Evolutionary conservation across 2,797 vertebrate genomes (phyloP).

Genomic region (Pygocentrus nattereri): DNA sequence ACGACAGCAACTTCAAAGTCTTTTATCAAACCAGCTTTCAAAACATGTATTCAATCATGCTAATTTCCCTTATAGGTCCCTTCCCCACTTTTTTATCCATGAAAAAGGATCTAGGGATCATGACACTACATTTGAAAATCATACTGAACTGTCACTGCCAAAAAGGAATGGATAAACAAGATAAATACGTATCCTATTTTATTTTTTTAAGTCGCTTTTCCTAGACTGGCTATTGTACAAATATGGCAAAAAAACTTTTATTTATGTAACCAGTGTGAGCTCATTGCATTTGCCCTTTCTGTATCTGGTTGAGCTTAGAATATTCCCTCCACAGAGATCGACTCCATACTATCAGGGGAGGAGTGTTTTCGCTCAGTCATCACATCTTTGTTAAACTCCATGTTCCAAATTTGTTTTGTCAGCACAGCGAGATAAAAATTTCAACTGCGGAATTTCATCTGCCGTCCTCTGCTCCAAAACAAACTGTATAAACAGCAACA

Average conservation of each 20-base stretch:
- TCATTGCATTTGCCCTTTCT: not conserved
- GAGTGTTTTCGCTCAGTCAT: constrained; percentile 29
- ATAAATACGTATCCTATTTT: constrained; percentile 7
- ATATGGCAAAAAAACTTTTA: not conserved
- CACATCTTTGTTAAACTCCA: constrained; percentile 22
- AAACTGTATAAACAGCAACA: constrained; percentile 37
- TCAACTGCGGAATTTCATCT: constrained; percentile 22
- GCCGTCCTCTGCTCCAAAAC: constrained; percentile 25
- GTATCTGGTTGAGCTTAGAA: constrained; percentile 18
- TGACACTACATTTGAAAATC: constrained; percentile 53
- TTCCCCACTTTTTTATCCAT: constrained; percentile 49
- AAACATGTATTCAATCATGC: constrained; percentile 62
- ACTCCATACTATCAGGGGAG: not conserved
- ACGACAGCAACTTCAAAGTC: constrained; percentile 73
- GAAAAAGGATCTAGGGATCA: constrained; percentile 55
- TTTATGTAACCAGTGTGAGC: not conserved
- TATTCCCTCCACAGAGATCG: constrained; percentile 20
- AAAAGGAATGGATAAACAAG: constrained; percentile 9
- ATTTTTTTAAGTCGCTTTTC: not conserved
- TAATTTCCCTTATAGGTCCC: constrained; percentile 50
- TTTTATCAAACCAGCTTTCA: constrained; percentile 51
- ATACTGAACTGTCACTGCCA: constrained; percentile 29
- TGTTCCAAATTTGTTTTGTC: constrained; percentile 37
- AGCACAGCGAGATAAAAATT: constrained; percentile 21
- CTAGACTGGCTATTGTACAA: not conserved